Conservation (phyloP, 2,888 invertebrate species). For the Meiosimyza decipiens region DNA sequence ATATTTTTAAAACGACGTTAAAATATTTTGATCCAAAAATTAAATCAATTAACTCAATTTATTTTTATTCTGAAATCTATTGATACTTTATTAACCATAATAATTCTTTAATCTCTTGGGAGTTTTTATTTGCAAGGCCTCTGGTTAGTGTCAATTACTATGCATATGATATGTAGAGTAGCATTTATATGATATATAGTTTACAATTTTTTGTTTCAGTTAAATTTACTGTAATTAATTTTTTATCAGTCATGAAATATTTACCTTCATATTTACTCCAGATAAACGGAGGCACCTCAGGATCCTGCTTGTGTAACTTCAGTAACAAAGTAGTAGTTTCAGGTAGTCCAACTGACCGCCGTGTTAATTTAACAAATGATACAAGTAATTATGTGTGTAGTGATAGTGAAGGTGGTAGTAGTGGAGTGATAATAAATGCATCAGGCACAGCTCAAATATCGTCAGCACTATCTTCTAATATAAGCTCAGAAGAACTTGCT, state of each 20-base stretch:
- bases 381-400: slow-evolving; percentile 27
- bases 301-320: slow-evolving; percentile 41
- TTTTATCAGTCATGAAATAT: slow-evolving; percentile 47
- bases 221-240: no score
- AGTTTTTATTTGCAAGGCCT: not conserved
- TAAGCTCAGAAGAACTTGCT: slow-evolving; percentile 40
- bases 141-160: not conserved
- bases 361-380: slow-evolving; percentile 39
- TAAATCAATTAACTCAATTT: no score
- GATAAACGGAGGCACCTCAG: slow-evolving; percentile 57
- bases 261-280: slow-evolving; percentile 56
- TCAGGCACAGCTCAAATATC: slow-evolving; percentile 44
- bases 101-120: not conserved
- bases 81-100: no score
- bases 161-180: not conserved
- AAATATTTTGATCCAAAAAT: no score
- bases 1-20: no score
- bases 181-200: not conserved
- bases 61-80: no score
- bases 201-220: slow-evolving; percentile 13
- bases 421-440: slow-evolving; percentile 38
- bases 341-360: slow-evolving; percentile 48
- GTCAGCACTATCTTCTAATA: slow-evolving; percentile 42
- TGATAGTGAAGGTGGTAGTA: slow-evolving; percentile 47
- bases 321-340: slow-evolving; percentile 50